These are phyloP conservation scores for Zingel zingel DNA, from an alignment of 2,113 vertebrate genomes.

Conservation along the genomic window DNA sequence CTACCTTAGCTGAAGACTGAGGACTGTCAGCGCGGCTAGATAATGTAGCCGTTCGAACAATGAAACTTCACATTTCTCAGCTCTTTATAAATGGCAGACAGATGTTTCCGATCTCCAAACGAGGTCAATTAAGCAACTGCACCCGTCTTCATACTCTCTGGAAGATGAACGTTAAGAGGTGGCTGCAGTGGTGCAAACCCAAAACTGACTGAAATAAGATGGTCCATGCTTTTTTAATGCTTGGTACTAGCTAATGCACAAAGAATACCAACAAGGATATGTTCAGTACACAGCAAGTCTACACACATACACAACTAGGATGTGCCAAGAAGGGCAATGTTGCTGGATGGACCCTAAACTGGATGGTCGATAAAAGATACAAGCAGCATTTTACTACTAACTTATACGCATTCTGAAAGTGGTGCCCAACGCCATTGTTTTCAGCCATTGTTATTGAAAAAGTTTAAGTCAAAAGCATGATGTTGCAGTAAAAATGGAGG, in stretches of 20 bases:
- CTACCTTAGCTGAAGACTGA: constrained; percentile 18
- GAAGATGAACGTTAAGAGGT: neutral
- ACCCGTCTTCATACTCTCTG: neutral
- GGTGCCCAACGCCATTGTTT: neutral
- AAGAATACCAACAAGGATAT: neutral
- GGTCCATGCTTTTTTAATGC: neutral
- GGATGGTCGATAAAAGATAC: neutral
- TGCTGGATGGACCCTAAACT: neutral
- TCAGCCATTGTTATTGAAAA: neutral
- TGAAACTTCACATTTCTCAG: constrained; percentile 18
- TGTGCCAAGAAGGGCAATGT: neutral
- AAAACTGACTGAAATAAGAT: neutral
- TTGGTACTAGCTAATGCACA: neutral
- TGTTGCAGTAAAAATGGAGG: neutral
- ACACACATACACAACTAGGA: neutral
- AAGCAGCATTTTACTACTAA: neutral
- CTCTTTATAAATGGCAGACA: constrained; percentile 19
- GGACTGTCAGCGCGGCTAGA: constrained; percentile 7
- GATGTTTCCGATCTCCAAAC: constrained; percentile 17
- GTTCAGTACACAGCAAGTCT: neutral
- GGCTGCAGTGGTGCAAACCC: constrained; percentile 9
- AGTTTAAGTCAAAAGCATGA: neutral
- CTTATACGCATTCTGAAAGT: neutral
- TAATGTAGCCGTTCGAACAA: constrained; percentile 12
- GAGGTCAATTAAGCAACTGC: constrained; percentile 11